phyloP scores from a whole-genome alignment of 1,140 invertebrate species.

The Carposina sasakii region DNA sequence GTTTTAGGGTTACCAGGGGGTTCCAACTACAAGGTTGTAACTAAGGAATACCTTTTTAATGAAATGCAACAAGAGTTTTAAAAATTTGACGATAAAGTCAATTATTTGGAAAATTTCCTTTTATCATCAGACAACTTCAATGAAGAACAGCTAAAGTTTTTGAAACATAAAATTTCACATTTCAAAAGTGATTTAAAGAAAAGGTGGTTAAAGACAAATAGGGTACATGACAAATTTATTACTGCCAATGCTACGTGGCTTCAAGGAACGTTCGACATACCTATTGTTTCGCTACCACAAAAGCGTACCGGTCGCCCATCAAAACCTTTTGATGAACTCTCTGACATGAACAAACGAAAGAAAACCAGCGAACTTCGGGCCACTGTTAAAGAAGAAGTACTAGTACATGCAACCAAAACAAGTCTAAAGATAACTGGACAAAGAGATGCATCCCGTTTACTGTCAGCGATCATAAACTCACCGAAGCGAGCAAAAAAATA shows the following conservation, averaged over 20 bases:
- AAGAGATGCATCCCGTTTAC: background rate
- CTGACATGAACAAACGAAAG: background rate
- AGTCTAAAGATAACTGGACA: background rate
- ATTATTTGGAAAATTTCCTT: background rate
- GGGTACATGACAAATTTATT: background rate
- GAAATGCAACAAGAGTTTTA: background rate
- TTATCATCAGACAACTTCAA: background rate
- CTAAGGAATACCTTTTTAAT: background rate
- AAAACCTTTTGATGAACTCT: background rate
- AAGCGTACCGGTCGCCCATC: background rate
- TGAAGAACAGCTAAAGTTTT: background rate
- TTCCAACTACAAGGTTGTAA: background rate
- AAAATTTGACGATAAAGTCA: background rate
- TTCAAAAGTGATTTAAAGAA: background rate
- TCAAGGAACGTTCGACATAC: background rate
- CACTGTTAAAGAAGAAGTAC: background rate
- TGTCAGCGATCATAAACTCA: background rate
- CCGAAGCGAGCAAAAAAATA: background rate
- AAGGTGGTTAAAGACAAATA: background rate
- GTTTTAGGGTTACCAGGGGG: background rate
- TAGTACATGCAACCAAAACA: background rate
- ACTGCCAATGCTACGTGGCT: background rate
- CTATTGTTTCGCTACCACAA: background rate
- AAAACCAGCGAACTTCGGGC: background rate
- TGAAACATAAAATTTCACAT: background rate